These are phyloP conservation scores for Ichneumoninae sp. DNA, from an alignment of 2,888 invertebrate genomes.

Conservation along the genomic window DNA sequence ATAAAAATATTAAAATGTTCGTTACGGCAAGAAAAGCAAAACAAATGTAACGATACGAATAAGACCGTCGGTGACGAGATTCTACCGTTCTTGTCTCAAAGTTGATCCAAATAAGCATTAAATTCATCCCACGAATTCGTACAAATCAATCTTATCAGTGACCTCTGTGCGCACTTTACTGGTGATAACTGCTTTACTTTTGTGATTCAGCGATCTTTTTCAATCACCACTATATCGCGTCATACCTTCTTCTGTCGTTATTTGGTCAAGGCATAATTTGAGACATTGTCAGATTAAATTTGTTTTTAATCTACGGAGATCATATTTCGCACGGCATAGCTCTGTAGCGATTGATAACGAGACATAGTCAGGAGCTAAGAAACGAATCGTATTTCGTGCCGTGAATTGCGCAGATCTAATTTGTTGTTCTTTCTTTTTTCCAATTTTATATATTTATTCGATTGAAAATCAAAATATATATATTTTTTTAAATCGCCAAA, in stretches of 20 bases:
- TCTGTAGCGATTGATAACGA: not conserved
- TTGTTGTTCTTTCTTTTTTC: not conserved
- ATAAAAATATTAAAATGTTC: not conserved
- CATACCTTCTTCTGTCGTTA: not conserved
- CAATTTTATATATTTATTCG: not conserved
- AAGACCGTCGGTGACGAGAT: not conserved
- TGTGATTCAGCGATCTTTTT: not conserved
- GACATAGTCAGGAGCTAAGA: not conserved
- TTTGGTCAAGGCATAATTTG: conserved; percentile 10
- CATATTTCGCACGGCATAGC: not conserved
- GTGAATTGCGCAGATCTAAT: not conserved
- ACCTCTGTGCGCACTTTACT: not conserved
- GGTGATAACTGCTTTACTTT: not conserved
- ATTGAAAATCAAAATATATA: too few species aligned
- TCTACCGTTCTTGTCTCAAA: not conserved
- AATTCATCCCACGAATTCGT: not conserved
- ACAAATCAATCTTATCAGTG: conserved; percentile 9
- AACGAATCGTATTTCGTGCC: not conserved
- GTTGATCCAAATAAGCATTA: not conserved
- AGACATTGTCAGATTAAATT: not conserved
- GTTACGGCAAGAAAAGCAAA: not conserved
- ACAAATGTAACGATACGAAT: not conserved
- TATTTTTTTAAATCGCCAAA: not conserved
- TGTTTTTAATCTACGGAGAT: conserved; percentile 2
- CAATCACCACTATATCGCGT: not conserved